phyloP scores from a whole-genome alignment of 2,888 invertebrate genomes.

The Pilophorus perplexus region DNA sequence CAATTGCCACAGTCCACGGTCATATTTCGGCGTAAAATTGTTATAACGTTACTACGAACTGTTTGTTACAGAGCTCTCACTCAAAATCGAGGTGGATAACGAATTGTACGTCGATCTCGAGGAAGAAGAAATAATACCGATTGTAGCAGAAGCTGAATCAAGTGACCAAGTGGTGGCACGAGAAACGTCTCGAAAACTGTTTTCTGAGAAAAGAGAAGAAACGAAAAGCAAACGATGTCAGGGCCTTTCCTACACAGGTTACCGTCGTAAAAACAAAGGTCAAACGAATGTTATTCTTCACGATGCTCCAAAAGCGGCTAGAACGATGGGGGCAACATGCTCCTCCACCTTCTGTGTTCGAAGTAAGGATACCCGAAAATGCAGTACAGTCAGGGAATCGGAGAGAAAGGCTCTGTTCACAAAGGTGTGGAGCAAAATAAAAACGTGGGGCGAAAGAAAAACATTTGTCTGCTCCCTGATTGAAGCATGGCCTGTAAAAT shows the following conservation, averaged over 20 bases:
- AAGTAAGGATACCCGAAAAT: neutral
- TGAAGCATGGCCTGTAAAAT: neutral
- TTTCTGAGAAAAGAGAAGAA: no score
- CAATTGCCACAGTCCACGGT: no score
- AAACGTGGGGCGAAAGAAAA: neutral
- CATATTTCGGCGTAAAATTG: no score
- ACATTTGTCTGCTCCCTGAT: neutral
- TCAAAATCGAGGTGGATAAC: no score
- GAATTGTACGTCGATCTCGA: no score
- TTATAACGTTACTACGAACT: no score
- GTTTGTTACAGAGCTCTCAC: no score
- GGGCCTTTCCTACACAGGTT: slow-evolving; percentile 1
- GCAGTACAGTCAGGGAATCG: neutral
- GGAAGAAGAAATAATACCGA: no score
- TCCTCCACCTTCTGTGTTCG: neutral
- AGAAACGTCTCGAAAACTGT: no score
- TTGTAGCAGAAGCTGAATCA: no score
- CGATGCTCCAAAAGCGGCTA: neutral
- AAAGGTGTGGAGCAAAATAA: neutral
- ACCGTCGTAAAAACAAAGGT: neutral
- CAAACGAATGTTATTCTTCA: neutral
- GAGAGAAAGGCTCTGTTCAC: neutral
- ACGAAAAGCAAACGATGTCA: neutral
- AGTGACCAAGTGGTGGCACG: no score
- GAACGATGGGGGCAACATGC: slow-evolving; percentile 13